Evolutionary conservation across 2,888 invertebrate species (phyloP), one percentile per base, ranked within the genome.

Genomic region (Acrocera orbiculus): DNA sequence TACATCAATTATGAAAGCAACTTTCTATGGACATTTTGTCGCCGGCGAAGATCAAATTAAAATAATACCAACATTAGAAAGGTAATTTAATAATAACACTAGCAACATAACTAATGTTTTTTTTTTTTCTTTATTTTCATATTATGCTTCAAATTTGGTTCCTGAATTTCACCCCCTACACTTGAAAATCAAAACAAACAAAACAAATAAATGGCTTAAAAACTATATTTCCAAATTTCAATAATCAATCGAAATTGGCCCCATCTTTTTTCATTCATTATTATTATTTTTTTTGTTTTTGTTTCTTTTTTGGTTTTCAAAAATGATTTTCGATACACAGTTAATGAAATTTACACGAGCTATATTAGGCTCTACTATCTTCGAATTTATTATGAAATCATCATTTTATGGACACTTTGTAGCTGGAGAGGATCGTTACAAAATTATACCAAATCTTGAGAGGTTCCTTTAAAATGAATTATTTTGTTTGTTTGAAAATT

Each of bases 381-480:
- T 96, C 62, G 71, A 75, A 37, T 47, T 65, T 41, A 45, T 89
- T 40, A 93, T 98, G 90, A 89, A 87, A 61, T 69, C 75, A 28
- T 86, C 95, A 23, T 93, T 98, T 66, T 98, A 96, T 63, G 96
- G 96, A 10, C 98, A 98, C 62, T 98, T 98, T 65, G 98, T 98
- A 30, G 98, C 95, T 32, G 98, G 98, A 38, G 87, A 92, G 54
- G 82, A 90, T 58, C 79, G 83, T 54, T 67, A 75, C 49, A 76
- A 75, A 51, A 87, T 93, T 52, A 70, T 75, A 46, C 90, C 92
- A 16, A 76, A 76, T 33, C 69, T 92, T 44, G 77, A 82, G 53
- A 71, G 77, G 71, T 70, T 52, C 43, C 35, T 34, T 28, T 30
- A n/a, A n/a, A n/a, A n/a, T n/a, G n/a, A n/a, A n/a, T 36, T 30